phyloP scores from a whole-genome alignment of 2,113 vertebrate species.

The Gavialis gangeticus region DNA sequence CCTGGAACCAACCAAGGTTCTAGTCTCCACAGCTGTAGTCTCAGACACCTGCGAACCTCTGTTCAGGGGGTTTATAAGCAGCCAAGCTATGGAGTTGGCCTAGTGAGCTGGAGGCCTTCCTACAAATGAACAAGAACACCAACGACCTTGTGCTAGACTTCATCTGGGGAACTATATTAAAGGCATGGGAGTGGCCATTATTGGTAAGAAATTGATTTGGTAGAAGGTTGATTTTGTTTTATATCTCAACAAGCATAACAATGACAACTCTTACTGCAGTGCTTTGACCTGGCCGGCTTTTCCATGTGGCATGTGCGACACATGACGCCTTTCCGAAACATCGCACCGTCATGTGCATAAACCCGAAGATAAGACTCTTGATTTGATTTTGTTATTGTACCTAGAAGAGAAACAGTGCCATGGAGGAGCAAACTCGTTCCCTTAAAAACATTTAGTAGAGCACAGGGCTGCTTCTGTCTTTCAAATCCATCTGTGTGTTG shows the following conservation, averaged over 20 bases:
- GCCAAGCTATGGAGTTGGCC: fast-evolving
- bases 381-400: conserved; percentile 87
- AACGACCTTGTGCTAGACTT: background rate
- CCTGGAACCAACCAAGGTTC: background rate
- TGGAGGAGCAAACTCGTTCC: background rate
- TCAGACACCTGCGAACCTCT: background rate
- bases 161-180: background rate
- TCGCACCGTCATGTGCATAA: conserved; percentile 86
- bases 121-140: background rate
- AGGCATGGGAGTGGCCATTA: background rate
- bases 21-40: background rate
- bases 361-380: conserved; percentile 75
- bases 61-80: background rate
- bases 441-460: background rate
- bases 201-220: background rate
- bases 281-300: conserved; percentile 96
- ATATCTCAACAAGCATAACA: background rate
- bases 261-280: conserved; percentile 86
- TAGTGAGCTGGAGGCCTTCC: background rate
- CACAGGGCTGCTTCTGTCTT: background rate
- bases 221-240: fast-evolving
- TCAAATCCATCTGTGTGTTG: background rate
- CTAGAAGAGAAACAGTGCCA: conserved; percentile 66
- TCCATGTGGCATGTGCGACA: conserved; percentile 87
- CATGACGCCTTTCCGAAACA: conserved; percentile 83